These are phyloP conservation scores for Sylvietta virens DNA, from an alignment of 2,113 vertebrate genomes.

Conservation along the genomic window DNA sequence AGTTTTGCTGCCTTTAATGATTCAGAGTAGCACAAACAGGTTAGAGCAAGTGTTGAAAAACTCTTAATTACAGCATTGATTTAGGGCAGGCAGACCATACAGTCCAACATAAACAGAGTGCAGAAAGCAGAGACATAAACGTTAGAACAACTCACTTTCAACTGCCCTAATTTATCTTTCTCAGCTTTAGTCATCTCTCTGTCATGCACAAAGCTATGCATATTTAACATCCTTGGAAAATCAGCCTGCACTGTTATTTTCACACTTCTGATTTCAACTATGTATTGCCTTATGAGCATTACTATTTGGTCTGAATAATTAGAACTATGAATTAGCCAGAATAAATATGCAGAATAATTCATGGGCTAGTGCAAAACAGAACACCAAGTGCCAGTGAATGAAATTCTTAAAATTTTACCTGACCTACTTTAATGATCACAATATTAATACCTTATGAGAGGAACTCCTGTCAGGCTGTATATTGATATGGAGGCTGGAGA, in stretches of 20 bases:
- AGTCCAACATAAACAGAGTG: not conserved
- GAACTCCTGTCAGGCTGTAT: not conserved
- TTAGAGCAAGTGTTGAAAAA: slow-evolving; percentile 30
- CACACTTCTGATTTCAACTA: not conserved
- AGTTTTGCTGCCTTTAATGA: slow-evolving; percentile 12
- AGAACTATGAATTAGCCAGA: not conserved
- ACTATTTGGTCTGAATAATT: not conserved
- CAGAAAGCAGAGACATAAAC: not conserved
- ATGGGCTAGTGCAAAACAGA: not conserved
- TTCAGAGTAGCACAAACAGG: slow-evolving; percentile 33
- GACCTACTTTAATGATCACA: not conserved
- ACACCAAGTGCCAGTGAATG: not conserved
- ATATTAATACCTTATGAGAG: not conserved
- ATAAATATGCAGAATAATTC: not conserved
- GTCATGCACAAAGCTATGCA: not conserved
- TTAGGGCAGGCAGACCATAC: not conserved
- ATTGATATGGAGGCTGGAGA: not conserved
- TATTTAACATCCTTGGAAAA: slow-evolving; percentile 1
- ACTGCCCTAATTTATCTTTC: not conserved
- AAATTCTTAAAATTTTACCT: not conserved
- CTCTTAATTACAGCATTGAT: slow-evolving; percentile 9
- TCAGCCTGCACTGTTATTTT: not conserved
- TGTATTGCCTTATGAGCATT: not conserved
- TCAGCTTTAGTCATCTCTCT: not conserved
- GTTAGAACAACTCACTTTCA: not conserved